Conservation (phyloP, 2,797 vertebrate genomes). For the Malacoraja senta region DNA sequence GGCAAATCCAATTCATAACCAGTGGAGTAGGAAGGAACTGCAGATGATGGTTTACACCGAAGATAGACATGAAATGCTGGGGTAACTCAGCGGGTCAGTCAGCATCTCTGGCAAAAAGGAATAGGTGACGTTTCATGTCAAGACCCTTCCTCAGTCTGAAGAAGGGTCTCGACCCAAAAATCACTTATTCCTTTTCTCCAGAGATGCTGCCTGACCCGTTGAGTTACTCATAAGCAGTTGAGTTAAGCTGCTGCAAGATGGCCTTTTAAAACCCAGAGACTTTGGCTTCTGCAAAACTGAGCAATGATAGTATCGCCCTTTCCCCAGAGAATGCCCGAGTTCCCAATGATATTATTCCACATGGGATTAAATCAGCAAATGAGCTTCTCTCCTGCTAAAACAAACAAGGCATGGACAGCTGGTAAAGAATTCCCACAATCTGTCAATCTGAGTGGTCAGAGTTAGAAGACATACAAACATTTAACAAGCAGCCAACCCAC, state of each 20-base stretch:
- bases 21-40: neutral
- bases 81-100: too few species aligned
- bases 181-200: too few species aligned
- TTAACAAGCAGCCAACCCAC: slow-evolving; percentile 20
- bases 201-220: too few species aligned
- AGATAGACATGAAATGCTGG: too few species aligned
- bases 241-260: neutral
- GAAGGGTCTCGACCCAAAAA: too few species aligned
- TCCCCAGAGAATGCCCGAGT: neutral
- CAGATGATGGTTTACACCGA: too few species aligned
- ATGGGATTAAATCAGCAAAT: neutral
- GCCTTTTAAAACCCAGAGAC: neutral
- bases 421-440: neutral
- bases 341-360: neutral
- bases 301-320: too few species aligned
- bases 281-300: neutral
- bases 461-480: slow-evolving; percentile 4
- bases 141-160: too few species aligned
- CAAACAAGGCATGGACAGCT: neutral
- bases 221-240: neutral
- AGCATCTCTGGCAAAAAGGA: too few species aligned
- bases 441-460: neutral
- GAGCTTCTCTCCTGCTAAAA: neutral
- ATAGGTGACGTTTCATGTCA: too few species aligned
- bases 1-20: too few species aligned